Conservation (phyloP, 2,797 vertebrate genomes). For the Melanotaenia parkinsoni region DNA sequence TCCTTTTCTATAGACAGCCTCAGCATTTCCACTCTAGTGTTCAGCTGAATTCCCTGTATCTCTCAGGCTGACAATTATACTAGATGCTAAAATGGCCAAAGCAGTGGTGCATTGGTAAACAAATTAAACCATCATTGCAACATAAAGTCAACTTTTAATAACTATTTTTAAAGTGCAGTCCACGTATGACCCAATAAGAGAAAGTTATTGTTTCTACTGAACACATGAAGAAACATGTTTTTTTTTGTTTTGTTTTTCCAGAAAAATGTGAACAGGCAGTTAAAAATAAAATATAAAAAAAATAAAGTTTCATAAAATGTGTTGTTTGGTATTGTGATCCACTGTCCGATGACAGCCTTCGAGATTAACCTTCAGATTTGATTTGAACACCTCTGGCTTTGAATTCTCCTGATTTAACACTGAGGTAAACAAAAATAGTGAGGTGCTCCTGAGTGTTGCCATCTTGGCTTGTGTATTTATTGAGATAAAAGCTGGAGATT, state of each 20-base stretch:
- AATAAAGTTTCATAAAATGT: neutral
- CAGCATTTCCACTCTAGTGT: neutral
- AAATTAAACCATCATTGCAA: neutral
- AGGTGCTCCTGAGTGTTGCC: constrained; percentile 36
- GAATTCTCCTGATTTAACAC: constrained; percentile 31
- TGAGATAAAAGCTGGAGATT: constrained; percentile 46
- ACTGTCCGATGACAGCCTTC: neutral
- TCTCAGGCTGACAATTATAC: neutral
- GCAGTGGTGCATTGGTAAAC: constrained; percentile 6
- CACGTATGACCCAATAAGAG: neutral
- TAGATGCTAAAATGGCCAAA: constrained; percentile 18
- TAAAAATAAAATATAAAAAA: neutral
- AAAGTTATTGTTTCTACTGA: neutral
- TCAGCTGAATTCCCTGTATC: neutral
- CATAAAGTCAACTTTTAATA: neutral
- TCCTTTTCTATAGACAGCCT: neutral
- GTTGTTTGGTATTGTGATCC: neutral
- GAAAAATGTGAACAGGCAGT: neutral
- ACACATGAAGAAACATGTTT: neutral
- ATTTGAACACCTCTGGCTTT: constrained; percentile 34
- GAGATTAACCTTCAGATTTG: constrained; percentile 22
- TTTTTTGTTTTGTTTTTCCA: too few species aligned
- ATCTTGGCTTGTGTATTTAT: constrained; percentile 35
- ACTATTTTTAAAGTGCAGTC: neutral
- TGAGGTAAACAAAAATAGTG: constrained; percentile 48